These are phyloP conservation scores for Alentia gelatinosa DNA, from an alignment of 2,888 invertebrate genomes.

Conservation along the genomic window DNA sequence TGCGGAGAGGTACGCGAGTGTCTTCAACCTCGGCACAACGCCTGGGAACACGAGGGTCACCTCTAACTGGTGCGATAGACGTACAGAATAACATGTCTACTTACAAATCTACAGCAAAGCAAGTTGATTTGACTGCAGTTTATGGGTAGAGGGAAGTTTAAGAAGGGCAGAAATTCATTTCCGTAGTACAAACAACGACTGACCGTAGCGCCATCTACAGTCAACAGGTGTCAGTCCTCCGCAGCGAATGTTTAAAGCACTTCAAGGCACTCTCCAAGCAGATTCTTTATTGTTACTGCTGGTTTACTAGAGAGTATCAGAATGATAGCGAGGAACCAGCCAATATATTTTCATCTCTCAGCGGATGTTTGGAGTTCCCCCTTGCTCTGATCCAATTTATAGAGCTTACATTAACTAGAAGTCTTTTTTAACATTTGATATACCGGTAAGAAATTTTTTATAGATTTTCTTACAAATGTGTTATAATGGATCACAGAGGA, in stretches of 20 bases:
- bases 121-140: neutral
- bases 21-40: neutral
- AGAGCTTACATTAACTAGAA: too few species aligned
- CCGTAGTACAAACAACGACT: constrained; percentile 2
- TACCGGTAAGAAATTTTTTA: too few species aligned
- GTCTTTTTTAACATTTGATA: too few species aligned
- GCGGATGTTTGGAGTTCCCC: too few species aligned
- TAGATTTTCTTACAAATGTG: too few species aligned
- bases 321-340: neutral
- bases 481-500: too few species aligned
- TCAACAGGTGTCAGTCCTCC: constrained; percentile 22
- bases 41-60: neutral
- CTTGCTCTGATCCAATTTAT: too few species aligned
- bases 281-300: too few species aligned
- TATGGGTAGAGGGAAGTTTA: neutral
- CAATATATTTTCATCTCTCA: too few species aligned
- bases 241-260: neutral
- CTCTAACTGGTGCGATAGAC: neutral
- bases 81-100: neutral
- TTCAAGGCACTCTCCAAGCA: too few species aligned
- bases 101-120: neutral
- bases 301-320: neutral
- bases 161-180: neutral
- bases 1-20: neutral
- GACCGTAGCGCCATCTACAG: constrained; percentile 8